These are phyloP conservation scores for Engraulis encrasicolus DNA, from an alignment of 2,113 vertebrate species.

Conservation along the genomic window DNA sequence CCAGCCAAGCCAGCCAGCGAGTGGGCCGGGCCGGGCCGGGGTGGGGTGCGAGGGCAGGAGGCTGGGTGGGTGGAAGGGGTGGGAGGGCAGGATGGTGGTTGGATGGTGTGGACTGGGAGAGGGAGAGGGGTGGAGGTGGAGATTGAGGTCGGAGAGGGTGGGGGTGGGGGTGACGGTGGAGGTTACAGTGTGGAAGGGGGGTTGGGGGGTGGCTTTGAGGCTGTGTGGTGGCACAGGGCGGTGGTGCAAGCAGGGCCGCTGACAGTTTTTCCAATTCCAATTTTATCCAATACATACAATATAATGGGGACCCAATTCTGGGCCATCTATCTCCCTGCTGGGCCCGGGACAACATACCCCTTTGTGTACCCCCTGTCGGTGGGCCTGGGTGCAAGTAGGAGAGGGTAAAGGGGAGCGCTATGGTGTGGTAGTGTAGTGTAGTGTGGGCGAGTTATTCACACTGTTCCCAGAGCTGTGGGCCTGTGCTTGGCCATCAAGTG, in stretches of 20 bases:
- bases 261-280: too few species aligned
- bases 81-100: background rate
- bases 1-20: slow-evolving; percentile 41
- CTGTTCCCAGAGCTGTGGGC: background rate
- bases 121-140: background rate
- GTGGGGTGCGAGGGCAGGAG: background rate
- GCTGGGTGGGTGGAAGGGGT: background rate
- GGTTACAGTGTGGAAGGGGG: background rate
- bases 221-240: background rate
- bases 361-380: too few species aligned
- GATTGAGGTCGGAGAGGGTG: background rate
- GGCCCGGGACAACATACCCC: too few species aligned
- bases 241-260: slow-evolving; percentile 2
- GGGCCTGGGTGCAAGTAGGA: too few species aligned
- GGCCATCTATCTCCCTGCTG: too few species aligned
- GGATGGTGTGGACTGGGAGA: background rate
- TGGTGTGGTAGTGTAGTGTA: background rate
- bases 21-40: slow-evolving; percentile 34
- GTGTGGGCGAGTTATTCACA: slow-evolving; percentile 24
- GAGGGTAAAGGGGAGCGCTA: background rate
- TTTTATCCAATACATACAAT: too few species aligned
- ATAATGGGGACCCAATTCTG: too few species aligned
- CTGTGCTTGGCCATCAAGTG: background rate
- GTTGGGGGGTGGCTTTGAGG: slow-evolving; percentile 8
- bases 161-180: background rate